phyloP scores from a whole-genome alignment of 1,140 invertebrate species.

The Lepidurus couesii region DNA sequence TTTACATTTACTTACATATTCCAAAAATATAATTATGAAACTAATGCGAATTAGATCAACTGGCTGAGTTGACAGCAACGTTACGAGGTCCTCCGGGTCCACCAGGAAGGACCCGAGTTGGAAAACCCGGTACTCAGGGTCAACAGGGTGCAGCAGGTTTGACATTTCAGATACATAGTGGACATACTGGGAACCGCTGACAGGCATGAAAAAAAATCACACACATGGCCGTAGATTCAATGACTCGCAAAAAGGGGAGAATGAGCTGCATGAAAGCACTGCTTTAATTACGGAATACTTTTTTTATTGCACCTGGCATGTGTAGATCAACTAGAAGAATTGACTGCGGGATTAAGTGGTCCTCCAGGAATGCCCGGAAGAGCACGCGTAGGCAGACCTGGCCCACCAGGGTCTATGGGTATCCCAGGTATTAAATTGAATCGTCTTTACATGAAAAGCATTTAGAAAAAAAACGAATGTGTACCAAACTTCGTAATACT shows the following conservation, averaged over 20 bases:
- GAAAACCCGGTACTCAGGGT: constrained; percentile 55
- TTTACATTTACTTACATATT: constrained; percentile 1
- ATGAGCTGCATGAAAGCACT: not conserved
- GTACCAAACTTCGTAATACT: not conserved
- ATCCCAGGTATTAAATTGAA: constrained; percentile 47
- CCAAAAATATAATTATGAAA: constrained; percentile 15
- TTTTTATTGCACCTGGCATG: constrained; percentile 39
- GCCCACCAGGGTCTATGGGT: constrained; percentile 45
- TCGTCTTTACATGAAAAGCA: not conserved
- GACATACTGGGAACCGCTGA: not conserved
- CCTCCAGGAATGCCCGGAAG: constrained; percentile 48
- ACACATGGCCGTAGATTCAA: not conserved
- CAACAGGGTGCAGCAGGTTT: constrained; percentile 57
- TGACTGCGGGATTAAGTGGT: constrained; percentile 51
- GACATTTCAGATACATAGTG: constrained; percentile 25
- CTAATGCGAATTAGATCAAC: constrained; percentile 50
- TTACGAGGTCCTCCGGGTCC: constrained; percentile 57
- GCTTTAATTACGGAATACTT: not conserved
- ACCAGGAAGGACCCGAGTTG: constrained; percentile 54
- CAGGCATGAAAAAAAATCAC: not conserved
- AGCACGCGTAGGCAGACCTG: constrained; percentile 44
- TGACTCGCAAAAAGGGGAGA: not conserved
- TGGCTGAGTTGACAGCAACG: constrained; percentile 54
- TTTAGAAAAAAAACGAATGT: not conserved
- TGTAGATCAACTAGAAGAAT: constrained; percentile 51